Percentiles rank a stretch among this genome's conserved stretches.
Conservation (phyloP, 2,888 invertebrate genomes). For the Cantharis rustica region DNA sequence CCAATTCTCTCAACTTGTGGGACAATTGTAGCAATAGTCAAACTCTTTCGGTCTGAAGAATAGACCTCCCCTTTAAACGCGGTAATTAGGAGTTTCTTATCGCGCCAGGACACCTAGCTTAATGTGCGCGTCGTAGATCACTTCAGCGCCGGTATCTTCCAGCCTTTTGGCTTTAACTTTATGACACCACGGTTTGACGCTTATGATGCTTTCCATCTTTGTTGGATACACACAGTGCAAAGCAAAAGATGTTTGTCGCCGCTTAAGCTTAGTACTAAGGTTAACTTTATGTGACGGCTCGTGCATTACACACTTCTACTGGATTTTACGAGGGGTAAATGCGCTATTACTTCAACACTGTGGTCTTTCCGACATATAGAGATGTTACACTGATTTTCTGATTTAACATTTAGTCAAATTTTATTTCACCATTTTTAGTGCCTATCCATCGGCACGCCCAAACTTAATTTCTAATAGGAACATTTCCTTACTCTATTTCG, state of each 20-base stretch:
- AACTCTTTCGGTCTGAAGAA: constrained; percentile 31
- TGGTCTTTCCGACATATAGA: constrained; percentile 53
- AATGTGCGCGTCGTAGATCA: constrained; percentile 45
- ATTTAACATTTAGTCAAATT: constrained; percentile 39
- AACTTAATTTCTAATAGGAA: background rate
- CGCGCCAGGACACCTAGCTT: constrained; percentile 44
- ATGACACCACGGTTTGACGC: constrained; percentile 55
- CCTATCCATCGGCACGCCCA: background rate
- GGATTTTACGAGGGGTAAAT: constrained; percentile 57
- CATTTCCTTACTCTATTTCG: background rate
- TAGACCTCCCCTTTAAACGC: constrained; percentile 33
- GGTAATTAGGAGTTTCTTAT: constrained; percentile 48
- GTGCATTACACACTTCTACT: constrained; percentile 57
- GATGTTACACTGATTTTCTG: constrained; percentile 52
- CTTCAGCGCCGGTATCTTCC: constrained; percentile 45
- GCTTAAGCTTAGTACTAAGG: constrained; percentile 44
- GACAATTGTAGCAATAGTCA: constrained; percentile 33
- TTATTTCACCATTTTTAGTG: background rate
- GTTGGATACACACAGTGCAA: constrained; percentile 38
- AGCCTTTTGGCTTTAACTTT: constrained; percentile 52
- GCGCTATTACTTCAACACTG: constrained; percentile 55
- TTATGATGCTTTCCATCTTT: constrained; percentile 52
- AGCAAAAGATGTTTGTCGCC: constrained; percentile 38
- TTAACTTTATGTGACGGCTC: constrained; percentile 57
- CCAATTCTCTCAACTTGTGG: constrained; percentile 52